Evolutionary conservation across 2,113 vertebrate genomes (phyloP).

Genomic region (Hepsetus odoe): DNA sequence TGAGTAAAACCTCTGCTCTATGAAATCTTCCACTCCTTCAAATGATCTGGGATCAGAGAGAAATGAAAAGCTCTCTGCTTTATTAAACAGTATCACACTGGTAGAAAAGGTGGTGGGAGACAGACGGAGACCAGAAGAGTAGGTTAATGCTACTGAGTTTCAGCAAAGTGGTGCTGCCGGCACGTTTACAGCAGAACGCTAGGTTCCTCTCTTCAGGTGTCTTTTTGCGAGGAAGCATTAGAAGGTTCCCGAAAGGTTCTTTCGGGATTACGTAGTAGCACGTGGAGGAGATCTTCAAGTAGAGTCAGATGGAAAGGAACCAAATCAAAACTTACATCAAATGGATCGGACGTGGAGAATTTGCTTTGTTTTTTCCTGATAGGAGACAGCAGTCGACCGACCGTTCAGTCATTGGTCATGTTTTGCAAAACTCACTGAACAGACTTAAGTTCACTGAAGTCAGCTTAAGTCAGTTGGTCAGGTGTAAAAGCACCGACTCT

Average conservation of each 20-base stretch:
- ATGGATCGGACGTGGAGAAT: neutral
- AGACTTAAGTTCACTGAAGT: neutral
- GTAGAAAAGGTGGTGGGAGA: slow-evolving; percentile 63
- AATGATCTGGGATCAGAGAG: neutral
- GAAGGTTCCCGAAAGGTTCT: neutral
- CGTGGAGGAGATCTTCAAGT: slow-evolving; percentile 27
- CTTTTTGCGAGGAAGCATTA: slow-evolving; percentile 24
- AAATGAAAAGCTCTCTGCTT: slow-evolving; percentile 58
- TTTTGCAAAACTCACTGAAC: neutral
- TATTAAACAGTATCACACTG: slow-evolving; percentile 68
- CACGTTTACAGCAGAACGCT: slow-evolving; percentile 10
- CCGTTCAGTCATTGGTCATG: neutral
- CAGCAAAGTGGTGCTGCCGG: slow-evolving; percentile 58
- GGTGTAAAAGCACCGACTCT: slow-evolving; percentile 44
- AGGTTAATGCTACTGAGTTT: slow-evolving; percentile 63
- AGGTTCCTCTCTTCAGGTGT: slow-evolving; percentile 12
- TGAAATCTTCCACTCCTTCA: neutral
- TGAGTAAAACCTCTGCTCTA: neutral
- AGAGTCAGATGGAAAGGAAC: neutral
- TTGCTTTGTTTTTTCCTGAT: neutral
- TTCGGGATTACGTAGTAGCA: neutral
- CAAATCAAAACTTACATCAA: slow-evolving; percentile 8
- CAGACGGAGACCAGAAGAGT: slow-evolving; percentile 53
- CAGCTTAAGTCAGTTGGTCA: slow-evolving; percentile 14
- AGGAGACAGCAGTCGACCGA: neutral